phyloP scores from a whole-genome alignment of 2,113 vertebrate species.

The Dasyprocta punctata region DNA sequence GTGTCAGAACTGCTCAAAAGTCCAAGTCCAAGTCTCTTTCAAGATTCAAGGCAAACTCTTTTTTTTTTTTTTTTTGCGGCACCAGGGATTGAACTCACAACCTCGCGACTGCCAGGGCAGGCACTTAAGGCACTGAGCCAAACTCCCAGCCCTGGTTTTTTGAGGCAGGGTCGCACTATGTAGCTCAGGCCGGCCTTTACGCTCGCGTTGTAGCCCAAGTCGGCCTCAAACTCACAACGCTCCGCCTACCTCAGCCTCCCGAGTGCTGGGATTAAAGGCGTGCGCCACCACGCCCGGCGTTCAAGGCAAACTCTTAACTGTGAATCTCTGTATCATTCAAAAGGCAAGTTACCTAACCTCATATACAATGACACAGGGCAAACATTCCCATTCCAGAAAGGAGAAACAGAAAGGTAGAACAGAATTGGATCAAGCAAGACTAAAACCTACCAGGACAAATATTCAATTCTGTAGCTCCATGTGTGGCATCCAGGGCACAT shows the following conservation, averaged over 20 bases:
- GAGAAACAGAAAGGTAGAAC: not conserved
- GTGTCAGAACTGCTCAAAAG: not conserved
- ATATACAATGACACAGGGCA: not conserved
- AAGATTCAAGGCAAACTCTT: not conserved
- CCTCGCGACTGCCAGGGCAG: too few species aligned
- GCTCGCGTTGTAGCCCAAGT: too few species aligned
- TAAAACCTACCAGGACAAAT: not conserved
- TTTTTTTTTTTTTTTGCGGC: too few species aligned
- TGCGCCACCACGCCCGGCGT: too few species aligned
- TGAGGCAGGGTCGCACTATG: too few species aligned
- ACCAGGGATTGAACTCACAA: too few species aligned
- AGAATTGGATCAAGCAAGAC: not conserved
- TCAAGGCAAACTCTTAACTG: not conserved
- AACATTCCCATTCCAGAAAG: not conserved
- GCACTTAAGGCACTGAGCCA: too few species aligned
- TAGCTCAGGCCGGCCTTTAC: too few species aligned
- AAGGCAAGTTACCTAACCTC: not conserved
- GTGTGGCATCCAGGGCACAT: not conserved
- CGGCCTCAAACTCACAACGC: too few species aligned
- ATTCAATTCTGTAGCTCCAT: not conserved
- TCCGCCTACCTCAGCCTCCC: too few species aligned
- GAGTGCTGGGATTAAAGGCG: too few species aligned
- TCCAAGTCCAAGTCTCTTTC: not conserved
- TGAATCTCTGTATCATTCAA: not conserved
- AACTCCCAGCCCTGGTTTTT: too few species aligned